Conservation (phyloP, 2,888 invertebrate species). For the Odiellus spinosus region DNA sequence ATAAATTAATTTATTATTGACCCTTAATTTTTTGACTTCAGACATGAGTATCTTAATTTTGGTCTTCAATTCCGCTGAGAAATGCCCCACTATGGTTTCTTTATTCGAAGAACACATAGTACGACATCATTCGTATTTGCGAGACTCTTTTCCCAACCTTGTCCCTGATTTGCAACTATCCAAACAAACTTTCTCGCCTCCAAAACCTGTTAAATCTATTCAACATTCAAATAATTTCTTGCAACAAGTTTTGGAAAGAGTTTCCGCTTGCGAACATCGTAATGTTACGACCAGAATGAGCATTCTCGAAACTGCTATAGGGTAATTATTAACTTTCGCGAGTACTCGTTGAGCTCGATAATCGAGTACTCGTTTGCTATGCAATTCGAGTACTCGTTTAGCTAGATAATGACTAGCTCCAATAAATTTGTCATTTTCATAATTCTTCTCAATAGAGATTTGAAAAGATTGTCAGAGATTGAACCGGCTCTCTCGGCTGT, state of each 20-base stretch:
- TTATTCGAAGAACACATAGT: constrained; percentile 81
- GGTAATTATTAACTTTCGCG: constrained; percentile 10
- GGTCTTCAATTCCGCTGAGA: constrained; percentile 83
- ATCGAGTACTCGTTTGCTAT: too few species aligned
- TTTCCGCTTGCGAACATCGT: constrained; percentile 16
- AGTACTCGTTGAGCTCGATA: too few species aligned
- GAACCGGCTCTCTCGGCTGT: constrained; percentile 35
- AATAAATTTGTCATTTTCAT: constrained; percentile 1
- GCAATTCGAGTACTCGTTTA: too few species aligned
- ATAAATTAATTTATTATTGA: background rate
- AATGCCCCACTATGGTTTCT: constrained; percentile 75
- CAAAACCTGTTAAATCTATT: constrained; percentile 12
- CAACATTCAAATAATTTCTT: constrained; percentile 18
- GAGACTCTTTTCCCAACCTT: constrained; percentile 79
- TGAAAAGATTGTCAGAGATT: constrained; percentile 40
- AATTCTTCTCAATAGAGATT: constrained; percentile 31
- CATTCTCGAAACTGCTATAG: constrained; percentile 19
- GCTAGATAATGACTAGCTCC: too few species aligned
- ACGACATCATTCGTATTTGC: constrained; percentile 79
- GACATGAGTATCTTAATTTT: constrained; percentile 72
- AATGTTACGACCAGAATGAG: constrained; percentile 15
- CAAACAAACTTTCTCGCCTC: constrained; percentile 4
- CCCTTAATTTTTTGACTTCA: constrained; percentile 18
- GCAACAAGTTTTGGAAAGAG: constrained; percentile 19
- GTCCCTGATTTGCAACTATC: constrained; percentile 47